Base-by-base conservation (phyloP, 1,140 invertebrate genomes). In the Acromyrmex charruanus region DNA sequence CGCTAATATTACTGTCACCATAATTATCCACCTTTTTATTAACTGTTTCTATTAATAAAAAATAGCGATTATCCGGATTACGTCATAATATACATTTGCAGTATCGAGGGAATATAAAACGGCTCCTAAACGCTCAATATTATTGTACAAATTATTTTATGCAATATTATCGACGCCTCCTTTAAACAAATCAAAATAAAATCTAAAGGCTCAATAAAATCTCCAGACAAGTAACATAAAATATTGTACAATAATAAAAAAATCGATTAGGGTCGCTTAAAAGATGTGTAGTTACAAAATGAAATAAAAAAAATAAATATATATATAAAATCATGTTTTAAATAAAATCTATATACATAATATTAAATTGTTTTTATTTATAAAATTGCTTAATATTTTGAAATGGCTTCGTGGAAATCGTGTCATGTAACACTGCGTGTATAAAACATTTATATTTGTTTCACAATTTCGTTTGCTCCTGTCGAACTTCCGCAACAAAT, bases 401-500 rank as follows among this genome's bases (percentile, higher is more conserved):
- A 28, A 58, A 71, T 71, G 2, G 21, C 10, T 72, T 53, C 21
- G 25, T 16, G 44, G 18, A 72, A 61, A 59, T 25, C 12, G n/a
- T 21, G 6, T 39, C 53, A 16, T 31, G 31, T 7, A 21, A 12
- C 6, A 39, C 1, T 7, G 35, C 18, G 1, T n/a, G 3, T 9
- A 3, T 12, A n/a, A 79, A 66, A 79, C 12, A 53, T 79, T 49
- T 35, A 21, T 18, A 61, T 44, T 63, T 25, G 49, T 66, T 51
- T 3, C 4, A 80, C 16, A 51, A 51, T 18, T 35, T 66, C 10
- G 12, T 12, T 25, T 14, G 21, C 10, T 18, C 28, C 31, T 49
- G 21, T 58, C 14, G 4, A 75, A 75, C 55, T 84, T 75, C 63
- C 77, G 69, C 39, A 28, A 51, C 28, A 5, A 74, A 21, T 49